Evolutionary conservation across 1,140 invertebrate species (phyloP), one percentile per base, ranked within the genome.

Genomic region (Drosophila lini): DNA sequence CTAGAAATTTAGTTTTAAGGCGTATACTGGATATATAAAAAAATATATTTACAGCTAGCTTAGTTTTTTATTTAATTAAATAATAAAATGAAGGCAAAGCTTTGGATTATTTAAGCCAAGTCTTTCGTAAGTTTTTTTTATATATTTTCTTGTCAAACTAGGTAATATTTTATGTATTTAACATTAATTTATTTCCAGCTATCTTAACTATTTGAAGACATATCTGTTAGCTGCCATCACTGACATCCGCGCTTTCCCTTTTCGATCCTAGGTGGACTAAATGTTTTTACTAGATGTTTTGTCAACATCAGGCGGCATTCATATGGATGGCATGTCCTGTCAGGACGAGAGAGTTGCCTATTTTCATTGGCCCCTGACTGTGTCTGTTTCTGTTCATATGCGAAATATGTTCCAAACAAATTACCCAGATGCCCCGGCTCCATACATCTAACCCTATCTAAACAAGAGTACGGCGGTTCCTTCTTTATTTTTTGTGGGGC

Each of bases 231-330:
- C 32, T 6, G 15, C 9, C 47, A 36, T 56, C 28, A 36, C 62
- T 56, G 34, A 6, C 34, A 9, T 16, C 6, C n/a, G 16, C 15
- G 45, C 38, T 50, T 73, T 42, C 13, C 32, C 19, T 61, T 55
- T 62, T 50, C 44, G 25, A 57, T 64, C 40, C 52, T 50, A 50
- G 53, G 41, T 74, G 45, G 63, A 60, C 53, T 50, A 63, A 73
- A 75, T 89, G 80, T 89, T 89, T 84, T 84, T 71, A 69, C 74
- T 84, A 74, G 61, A 73, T 42, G 41, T 73, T 84, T 70, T 89
- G 80, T 71, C 64, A 89, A 81, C 74, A 84, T 78, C 59, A 79
- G 63, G 47, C 56, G 55, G 42, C 40, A 59, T 48, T 78, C 68
- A 77, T 57, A 61, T 52, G 65, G 41, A 40, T 25, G 19, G 50